Conservation (phyloP, 2,888 invertebrate genomes). For the Lithophane ornitopus region DNA sequence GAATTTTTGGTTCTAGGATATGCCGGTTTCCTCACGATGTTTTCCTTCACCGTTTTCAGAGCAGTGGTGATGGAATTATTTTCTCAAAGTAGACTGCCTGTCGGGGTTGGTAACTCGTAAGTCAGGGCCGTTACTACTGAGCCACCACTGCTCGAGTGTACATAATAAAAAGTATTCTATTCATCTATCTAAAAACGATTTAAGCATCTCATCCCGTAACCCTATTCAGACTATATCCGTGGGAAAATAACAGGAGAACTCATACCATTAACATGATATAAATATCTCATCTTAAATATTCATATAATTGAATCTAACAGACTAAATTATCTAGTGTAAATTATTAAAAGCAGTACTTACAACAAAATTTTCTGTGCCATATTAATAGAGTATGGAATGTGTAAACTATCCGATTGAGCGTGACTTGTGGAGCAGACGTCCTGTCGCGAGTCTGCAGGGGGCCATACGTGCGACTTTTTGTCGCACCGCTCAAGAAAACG, state of each 20-base stretch:
- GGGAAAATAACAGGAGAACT: slow-evolving; percentile 8
- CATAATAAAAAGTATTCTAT: too few species aligned
- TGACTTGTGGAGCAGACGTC: slow-evolving; percentile 66
- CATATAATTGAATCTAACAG: slow-evolving; percentile 62
- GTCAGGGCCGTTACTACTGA: too few species aligned
- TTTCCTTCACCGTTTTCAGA: too few species aligned
- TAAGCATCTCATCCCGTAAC: background rate
- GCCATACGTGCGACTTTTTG: slow-evolving; percentile 81
- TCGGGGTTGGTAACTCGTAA: too few species aligned
- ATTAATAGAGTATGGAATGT: slow-evolving; percentile 70
- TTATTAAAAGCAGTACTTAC: slow-evolving; percentile 55
- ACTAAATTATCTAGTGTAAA: slow-evolving; percentile 59
- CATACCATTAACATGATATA: slow-evolving; percentile 32
- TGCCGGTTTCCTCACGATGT: too few species aligned
- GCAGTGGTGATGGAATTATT: too few species aligned
- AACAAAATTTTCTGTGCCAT: slow-evolving; percentile 66
- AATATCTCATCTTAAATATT: slow-evolving; percentile 38
- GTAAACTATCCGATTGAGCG: slow-evolving; percentile 64
- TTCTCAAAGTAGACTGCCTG: too few species aligned
- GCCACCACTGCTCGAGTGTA: too few species aligned
- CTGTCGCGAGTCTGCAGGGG: slow-evolving; percentile 75
- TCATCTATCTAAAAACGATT: background rate
- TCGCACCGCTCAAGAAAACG: slow-evolving; percentile 66
- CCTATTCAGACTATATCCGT: background rate
- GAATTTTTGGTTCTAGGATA: too few species aligned